These are phyloP conservation scores for Caenorhabditis sp. DNA, from an alignment of 2,888 invertebrate species.

Conservation along the genomic window DNA sequence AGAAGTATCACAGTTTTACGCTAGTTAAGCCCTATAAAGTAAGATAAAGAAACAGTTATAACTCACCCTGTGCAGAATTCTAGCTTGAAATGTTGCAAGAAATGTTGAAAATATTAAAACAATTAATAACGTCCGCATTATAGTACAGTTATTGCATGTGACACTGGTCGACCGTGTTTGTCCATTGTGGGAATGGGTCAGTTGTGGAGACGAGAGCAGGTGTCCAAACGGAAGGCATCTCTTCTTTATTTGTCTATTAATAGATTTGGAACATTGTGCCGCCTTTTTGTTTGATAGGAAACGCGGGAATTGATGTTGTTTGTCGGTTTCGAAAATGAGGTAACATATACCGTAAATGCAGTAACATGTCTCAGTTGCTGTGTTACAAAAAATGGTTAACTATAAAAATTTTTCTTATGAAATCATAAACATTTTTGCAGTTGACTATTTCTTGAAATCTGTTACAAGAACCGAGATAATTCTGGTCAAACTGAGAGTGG, in stretches of 20 bases:
- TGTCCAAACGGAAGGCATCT: slow-evolving; percentile 23
- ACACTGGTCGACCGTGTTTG: slow-evolving; percentile 35
- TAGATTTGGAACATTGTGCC: slow-evolving; percentile 18
- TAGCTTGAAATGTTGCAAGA: slow-evolving; percentile 24
- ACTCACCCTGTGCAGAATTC: slow-evolving; percentile 53
- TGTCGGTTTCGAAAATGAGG: neutral
- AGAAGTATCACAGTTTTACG: no score
- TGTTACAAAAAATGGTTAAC: no score
- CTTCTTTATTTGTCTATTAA: slow-evolving; percentile 34
- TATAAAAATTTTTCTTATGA: no score
- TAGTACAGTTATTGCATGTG: slow-evolving; percentile 30
- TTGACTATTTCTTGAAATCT: no score
- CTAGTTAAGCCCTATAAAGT: neutral
- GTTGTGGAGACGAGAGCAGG: slow-evolving; percentile 19
- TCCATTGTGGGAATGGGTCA: slow-evolving; percentile 24
- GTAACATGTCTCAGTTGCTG: no score
- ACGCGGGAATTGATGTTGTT: neutral
- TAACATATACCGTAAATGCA: no score
- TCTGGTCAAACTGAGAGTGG: no score
- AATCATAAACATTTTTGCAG: no score
- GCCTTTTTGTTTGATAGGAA: slow-evolving; percentile 11
- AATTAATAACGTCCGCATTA: slow-evolving; percentile 18
- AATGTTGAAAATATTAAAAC: slow-evolving; percentile 26
- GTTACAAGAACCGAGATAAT: no score
- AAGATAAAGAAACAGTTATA: neutral